phyloP scores from a whole-genome alignment of 2,888 invertebrate genomes.

The Julus scanicus region DNA sequence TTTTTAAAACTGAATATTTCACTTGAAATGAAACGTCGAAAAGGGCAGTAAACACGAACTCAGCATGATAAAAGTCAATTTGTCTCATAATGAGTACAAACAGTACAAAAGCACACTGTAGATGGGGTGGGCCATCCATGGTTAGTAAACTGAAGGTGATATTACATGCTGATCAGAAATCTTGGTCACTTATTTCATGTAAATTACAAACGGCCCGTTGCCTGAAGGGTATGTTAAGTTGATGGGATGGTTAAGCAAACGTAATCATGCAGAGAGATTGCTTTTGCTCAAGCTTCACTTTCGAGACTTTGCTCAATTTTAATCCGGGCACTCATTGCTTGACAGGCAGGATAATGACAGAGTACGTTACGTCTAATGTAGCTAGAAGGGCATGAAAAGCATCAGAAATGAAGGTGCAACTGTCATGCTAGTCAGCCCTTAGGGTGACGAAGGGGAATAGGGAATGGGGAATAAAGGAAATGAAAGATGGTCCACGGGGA shows the following conservation, averaged over 20 bases:
- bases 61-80: background rate
- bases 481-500: background rate
- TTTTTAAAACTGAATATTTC: background rate
- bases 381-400: background rate
- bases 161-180: background rate
- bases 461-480: background rate
- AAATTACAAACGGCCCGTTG: background rate
- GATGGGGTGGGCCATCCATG: background rate
- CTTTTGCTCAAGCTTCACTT: background rate
- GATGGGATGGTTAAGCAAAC: background rate
- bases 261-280: background rate
- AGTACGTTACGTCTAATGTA: background rate
- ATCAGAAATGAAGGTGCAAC: background rate
- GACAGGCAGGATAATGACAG: slow-evolving; percentile 32
- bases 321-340: background rate
- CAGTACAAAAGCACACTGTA: background rate
- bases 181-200: background rate
- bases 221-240: background rate
- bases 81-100: background rate
- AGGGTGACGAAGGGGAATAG: background rate
- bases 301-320: slow-evolving; percentile 16
- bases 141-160: background rate
- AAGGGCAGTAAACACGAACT: background rate
- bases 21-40: background rate
- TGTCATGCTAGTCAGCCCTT: slow-evolving; percentile 16